Percentiles rank a stretch among this genome's conserved stretches.
These are phyloP conservation scores for Diarsia mendica DNA, from an alignment of 2,888 invertebrate species.

Conservation along the genomic window DNA sequence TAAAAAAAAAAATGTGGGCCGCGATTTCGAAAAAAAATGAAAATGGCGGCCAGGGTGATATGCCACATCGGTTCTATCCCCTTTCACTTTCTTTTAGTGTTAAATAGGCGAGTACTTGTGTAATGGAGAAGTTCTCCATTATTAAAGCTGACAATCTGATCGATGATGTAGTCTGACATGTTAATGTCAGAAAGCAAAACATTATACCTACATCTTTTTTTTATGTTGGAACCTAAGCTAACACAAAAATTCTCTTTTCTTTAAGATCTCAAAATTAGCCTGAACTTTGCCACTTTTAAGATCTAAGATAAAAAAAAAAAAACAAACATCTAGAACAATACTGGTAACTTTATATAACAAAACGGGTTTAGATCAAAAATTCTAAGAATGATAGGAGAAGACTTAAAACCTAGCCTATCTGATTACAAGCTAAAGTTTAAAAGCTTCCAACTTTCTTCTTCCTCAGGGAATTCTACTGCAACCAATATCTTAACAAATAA, in stretches of 20 bases:
- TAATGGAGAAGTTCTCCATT: background rate
- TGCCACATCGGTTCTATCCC: too few species aligned
- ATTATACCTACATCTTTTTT: background rate
- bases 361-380: background rate
- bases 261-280: too few species aligned
- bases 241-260: background rate
- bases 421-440: slow-evolving; percentile 27
- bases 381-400: slow-evolving; percentile 1
- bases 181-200: background rate
- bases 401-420: slow-evolving; percentile 10
- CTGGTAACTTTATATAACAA: background rate
- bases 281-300: too few species aligned
- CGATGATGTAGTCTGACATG: background rate
- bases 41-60: too few species aligned
- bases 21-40: too few species aligned
- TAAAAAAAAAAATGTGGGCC: too few species aligned
- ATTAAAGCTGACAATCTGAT: background rate
- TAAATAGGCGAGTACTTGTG: background rate
- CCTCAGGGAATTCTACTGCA: slow-evolving; percentile 10
- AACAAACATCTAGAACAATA: background rate
- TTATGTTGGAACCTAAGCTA: background rate
- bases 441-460: slow-evolving; percentile 31
- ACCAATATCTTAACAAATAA: slow-evolving; percentile 62
- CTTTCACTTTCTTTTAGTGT: background rate
- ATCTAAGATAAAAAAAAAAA: background rate